phyloP scores from a whole-genome alignment of 2,888 invertebrate species.

The Drosophila pegasa region DNA sequence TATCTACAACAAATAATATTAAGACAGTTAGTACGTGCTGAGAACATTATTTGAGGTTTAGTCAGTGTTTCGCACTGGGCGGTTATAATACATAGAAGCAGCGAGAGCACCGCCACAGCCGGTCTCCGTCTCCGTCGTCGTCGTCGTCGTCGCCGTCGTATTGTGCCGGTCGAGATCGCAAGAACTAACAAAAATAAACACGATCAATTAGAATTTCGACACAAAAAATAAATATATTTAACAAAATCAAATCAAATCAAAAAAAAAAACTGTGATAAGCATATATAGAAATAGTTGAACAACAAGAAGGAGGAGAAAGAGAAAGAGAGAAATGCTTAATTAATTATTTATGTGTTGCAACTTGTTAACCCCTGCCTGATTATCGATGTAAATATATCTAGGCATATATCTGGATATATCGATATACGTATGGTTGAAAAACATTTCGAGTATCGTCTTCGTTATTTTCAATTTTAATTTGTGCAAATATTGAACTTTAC shows the following conservation, averaged over 20 bases:
- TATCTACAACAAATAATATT: constrained; percentile 82
- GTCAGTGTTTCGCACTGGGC: constrained; percentile 81
- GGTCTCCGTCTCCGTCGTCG: constrained; percentile 19
- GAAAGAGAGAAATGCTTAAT: constrained; percentile 6
- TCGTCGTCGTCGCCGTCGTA: neutral
- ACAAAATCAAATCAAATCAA: neutral
- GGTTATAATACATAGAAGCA: constrained; percentile 76
- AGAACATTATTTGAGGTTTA: constrained; percentile 83
- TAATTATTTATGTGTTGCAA: constrained; percentile 49
- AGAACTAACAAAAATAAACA: constrained; percentile 24
- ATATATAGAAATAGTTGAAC: neutral
- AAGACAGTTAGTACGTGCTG: constrained; percentile 83
- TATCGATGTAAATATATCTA: constrained; percentile 6
- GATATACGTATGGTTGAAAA: constrained; percentile 34
- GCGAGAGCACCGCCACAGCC: constrained; percentile 38
- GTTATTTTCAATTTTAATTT: constrained; percentile 68
- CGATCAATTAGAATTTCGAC: constrained; percentile 18
- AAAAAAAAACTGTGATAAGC: constrained; percentile 34
- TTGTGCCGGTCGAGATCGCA: constrained; percentile 43
- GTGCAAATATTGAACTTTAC: constrained; percentile 77
- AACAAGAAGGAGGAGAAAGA: neutral
- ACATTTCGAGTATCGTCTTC: constrained; percentile 50
- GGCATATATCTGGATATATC: neutral
- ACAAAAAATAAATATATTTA: neutral
- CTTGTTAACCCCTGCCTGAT: constrained; percentile 30